A percentile compares a stretch with the other conserved stretches of the same genome.
These are phyloP conservation scores for Tetragonula clypearis DNA, from an alignment of 1,140 invertebrate genomes.

Conservation along the genomic window DNA sequence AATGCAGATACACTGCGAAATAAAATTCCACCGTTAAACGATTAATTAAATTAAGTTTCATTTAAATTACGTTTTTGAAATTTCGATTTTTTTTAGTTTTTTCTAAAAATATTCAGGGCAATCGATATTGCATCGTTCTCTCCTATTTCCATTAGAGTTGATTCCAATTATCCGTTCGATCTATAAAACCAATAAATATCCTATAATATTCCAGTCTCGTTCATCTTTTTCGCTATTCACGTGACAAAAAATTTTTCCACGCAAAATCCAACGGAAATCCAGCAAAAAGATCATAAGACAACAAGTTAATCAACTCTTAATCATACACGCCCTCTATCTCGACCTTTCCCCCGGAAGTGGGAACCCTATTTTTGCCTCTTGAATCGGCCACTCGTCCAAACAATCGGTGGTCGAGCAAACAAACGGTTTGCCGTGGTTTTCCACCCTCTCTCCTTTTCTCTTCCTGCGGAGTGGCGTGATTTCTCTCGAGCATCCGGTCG, in stretches of 20 bases:
- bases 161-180: background rate
- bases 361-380: constrained; percentile 19
- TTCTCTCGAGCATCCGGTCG: constrained; percentile 15
- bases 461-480: background rate
- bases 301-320: constrained; percentile 1
- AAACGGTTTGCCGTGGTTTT: background rate
- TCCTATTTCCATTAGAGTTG: background rate
- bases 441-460: background rate
- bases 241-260: background rate
- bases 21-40: too few species aligned
- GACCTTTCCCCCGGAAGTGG: background rate
- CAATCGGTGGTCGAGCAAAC: constrained; percentile 4
- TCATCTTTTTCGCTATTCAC: background rate
- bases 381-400: constrained; percentile 15
- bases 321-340: background rate
- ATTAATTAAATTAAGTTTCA: too few species aligned
- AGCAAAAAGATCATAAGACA: background rate
- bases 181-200: background rate
- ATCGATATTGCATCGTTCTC: too few species aligned
- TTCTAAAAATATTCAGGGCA: too few species aligned
- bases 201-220: background rate
- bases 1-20: too few species aligned
- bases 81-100: too few species aligned
- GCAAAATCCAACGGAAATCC: background rate
- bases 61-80: too few species aligned